Evolutionary conservation across 2,888 invertebrate species (phyloP).

Genomic region (Eilema griseolum): DNA sequence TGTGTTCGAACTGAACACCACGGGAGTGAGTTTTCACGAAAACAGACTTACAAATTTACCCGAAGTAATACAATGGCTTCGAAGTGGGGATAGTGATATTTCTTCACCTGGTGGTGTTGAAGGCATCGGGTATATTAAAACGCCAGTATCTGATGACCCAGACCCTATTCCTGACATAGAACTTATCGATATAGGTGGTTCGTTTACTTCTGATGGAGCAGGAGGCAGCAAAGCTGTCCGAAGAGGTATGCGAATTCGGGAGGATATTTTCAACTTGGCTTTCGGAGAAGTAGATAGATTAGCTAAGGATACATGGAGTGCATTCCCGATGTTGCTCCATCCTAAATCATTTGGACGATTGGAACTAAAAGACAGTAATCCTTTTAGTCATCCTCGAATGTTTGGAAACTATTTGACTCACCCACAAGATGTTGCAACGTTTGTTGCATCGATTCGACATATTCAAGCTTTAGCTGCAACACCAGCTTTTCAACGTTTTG

Average conservation of each 20-base stretch:
- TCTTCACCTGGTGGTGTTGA: conserved; percentile 89
- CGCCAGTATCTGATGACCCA: conserved; percentile 85
- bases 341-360: conserved; percentile 91
- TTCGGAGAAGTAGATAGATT: conserved; percentile 83
- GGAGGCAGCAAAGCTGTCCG: conserved; percentile 77
- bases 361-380: conserved; percentile 90
- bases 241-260: conserved; percentile 85
- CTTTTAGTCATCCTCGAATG: conserved; percentile 91
- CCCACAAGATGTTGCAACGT: conserved; percentile 86
- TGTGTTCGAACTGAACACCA: conserved; percentile 74
- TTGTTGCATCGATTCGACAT: conserved; percentile 88
- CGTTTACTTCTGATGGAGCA: conserved; percentile 88
- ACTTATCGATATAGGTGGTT: conserved; percentile 88
- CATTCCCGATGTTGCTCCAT: conserved; percentile 90
- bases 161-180: conserved; percentile 90
- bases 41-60: conserved; percentile 50
- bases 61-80: conserved; percentile 66
- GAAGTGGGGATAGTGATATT: conserved; percentile 77
- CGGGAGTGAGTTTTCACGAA: conserved; percentile 72
- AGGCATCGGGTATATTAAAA: conserved; percentile 89
- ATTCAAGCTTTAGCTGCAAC: conserved; percentile 87
- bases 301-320: conserved; percentile 85
- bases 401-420: conserved; percentile 93
- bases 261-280: conserved; percentile 84
- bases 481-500: conserved; percentile 87